Percentiles rank a stretch among this genome's conserved stretches.
phyloP scores from a whole-genome alignment of 2,888 invertebrate genomes.

The Caenorhabditis imperialis region DNA sequence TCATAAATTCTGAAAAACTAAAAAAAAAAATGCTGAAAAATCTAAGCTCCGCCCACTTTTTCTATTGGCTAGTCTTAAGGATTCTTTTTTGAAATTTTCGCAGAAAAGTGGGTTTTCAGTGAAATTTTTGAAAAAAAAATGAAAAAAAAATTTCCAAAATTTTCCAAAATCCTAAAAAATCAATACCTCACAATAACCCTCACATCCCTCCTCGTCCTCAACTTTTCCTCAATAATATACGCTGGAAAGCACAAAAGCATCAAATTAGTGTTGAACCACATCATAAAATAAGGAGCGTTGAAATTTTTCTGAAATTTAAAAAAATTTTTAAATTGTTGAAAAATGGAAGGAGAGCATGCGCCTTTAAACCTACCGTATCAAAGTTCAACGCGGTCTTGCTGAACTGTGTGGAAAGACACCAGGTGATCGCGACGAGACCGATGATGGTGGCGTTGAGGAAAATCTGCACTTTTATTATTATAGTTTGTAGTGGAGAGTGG shows the following conservation, averaged over 20 bases:
- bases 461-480: no score
- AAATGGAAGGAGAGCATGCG: not conserved
- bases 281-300: slow-evolving; percentile 75
- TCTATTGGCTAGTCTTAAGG: no score
- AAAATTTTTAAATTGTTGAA: not conserved
- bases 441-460: slow-evolving; percentile 64
- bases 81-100: slow-evolving; percentile 38
- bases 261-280: slow-evolving; percentile 75
- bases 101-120: slow-evolving; percentile 1
- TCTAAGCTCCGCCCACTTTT: no score
- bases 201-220: slow-evolving; percentile 37
- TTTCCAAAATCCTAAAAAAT: not conserved
- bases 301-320: slow-evolving; percentile 61
- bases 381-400: slow-evolving; percentile 71
- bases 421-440: slow-evolving; percentile 68
- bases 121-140: not conserved
- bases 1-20: no score
- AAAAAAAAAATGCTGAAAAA: no score
- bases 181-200: slow-evolving; percentile 25
- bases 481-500: no score
- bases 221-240: slow-evolving; percentile 59
- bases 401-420: slow-evolving; percentile 75
- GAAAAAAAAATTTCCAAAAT: not conserved
- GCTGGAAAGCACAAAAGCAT: slow-evolving; percentile 75
- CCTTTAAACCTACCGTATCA: slow-evolving; percentile 50